These are phyloP conservation scores for Phrynocephalus vlangalii DNA, from an alignment of 2,797 vertebrate species.

Conservation along the genomic window DNA sequence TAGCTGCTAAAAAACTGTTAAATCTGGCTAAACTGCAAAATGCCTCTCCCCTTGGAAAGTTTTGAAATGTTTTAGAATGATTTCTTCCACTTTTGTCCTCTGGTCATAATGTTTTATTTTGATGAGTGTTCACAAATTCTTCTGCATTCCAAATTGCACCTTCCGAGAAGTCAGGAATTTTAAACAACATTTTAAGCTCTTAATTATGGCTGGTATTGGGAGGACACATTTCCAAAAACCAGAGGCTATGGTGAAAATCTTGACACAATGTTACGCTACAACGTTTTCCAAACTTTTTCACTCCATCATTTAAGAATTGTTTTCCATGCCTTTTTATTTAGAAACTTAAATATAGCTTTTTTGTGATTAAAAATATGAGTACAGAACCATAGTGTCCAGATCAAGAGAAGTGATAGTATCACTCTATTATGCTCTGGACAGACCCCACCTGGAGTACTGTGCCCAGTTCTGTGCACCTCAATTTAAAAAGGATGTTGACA, in stretches of 20 bases:
- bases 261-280: too few species aligned
- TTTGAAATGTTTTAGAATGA: not conserved
- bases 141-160: not conserved
- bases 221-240: not conserved
- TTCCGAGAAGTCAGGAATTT: not conserved
- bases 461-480: too few species aligned
- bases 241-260: not conserved
- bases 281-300: too few species aligned
- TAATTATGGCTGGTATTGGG: not conserved
- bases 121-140: not conserved
- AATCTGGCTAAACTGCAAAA: slow-evolving; percentile 6
- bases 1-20: slow-evolving; percentile 18
- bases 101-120: not conserved
- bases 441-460: too few species aligned
- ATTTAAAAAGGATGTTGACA: too few species aligned
- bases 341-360: too few species aligned
- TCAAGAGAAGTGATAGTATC: too few species aligned
- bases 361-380: too few species aligned
- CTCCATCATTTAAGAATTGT: too few species aligned
- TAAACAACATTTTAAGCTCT: rapidly evolving
- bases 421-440: too few species aligned
- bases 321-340: too few species aligned
- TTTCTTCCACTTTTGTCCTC: not conserved
- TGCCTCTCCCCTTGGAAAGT: not conserved
- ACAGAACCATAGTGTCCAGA: too few species aligned